These are phyloP conservation scores for Todiramphus chloris DNA, from an alignment of 2,113 vertebrate genomes.

Conservation along the genomic window DNA sequence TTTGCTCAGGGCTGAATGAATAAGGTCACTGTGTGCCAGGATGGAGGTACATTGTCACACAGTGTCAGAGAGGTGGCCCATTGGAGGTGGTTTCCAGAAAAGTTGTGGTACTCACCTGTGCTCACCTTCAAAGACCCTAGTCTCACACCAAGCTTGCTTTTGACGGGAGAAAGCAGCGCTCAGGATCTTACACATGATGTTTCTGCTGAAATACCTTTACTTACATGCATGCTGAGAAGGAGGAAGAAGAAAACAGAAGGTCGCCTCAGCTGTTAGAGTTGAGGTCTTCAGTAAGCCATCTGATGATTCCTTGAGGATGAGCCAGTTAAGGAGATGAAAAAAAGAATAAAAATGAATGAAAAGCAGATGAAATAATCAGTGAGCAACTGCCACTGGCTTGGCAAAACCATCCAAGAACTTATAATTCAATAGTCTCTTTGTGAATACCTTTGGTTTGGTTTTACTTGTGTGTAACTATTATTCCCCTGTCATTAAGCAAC, in stretches of 20 bases:
- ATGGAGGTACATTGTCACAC: neutral
- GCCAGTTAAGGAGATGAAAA: neutral
- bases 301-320: neutral
- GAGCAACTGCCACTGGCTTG: neutral
- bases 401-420: neutral
- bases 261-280: neutral
- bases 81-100: neutral
- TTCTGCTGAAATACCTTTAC: neutral
- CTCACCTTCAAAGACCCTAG: neutral
- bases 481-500: neutral
- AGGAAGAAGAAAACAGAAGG: neutral
- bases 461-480: neutral
- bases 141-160: neutral
- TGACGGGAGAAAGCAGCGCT: neutral
- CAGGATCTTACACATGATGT: accelerated
- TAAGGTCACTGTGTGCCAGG: neutral
- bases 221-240: neutral
- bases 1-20: neutral
- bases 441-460: slow-evolving; percentile 1
- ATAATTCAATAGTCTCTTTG: neutral
- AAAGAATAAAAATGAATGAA: neutral
- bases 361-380: neutral
- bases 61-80: neutral
- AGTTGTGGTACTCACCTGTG: neutral
- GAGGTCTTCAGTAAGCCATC: neutral